Evolutionary conservation across 2,888 invertebrate species (phyloP).

Genomic region (Chrysotoxum bicinctum): DNA sequence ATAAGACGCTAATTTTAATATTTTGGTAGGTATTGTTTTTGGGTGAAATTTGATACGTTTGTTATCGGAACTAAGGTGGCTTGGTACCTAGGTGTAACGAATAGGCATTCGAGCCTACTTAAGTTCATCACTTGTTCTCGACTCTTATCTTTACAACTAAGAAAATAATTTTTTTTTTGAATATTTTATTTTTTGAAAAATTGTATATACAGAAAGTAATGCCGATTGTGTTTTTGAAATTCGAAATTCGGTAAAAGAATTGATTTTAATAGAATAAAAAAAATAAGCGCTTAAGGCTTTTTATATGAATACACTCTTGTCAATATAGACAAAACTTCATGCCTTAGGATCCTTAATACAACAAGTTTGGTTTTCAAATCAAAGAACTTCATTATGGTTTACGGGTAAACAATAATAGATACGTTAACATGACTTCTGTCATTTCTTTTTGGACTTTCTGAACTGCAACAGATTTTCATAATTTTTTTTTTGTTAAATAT

Average conservation of each 20-base stretch:
- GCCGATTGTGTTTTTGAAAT: not conserved
- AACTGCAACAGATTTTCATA: too few relatives aligned
- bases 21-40: conserved; percentile 21
- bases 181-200: conserved; percentile 32
- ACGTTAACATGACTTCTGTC: too few relatives aligned
- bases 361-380: too few relatives aligned
- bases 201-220: not conserved
- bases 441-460: too few relatives aligned
- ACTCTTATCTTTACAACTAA: conserved; percentile 59
- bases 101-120: conserved; percentile 72
- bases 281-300: too few relatives aligned
- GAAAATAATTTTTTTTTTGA: conserved; percentile 22
- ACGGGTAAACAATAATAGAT: too few relatives aligned
- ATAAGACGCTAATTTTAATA: not conserved
- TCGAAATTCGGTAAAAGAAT: not conserved
- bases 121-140: conserved; percentile 66
- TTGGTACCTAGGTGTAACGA: conserved; percentile 62
- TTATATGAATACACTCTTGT: too few relatives aligned
- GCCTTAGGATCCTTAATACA: too few relatives aligned
- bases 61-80: conserved; percentile 73
- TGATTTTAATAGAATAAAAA: not conserved
- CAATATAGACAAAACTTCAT: too few relatives aligned
- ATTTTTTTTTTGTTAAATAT: too few relatives aligned
- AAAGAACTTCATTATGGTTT: too few relatives aligned
- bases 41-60: conserved; percentile 19